Conservation (phyloP, 2,888 invertebrate species). For the Glyphotaelius pellucidus region DNA sequence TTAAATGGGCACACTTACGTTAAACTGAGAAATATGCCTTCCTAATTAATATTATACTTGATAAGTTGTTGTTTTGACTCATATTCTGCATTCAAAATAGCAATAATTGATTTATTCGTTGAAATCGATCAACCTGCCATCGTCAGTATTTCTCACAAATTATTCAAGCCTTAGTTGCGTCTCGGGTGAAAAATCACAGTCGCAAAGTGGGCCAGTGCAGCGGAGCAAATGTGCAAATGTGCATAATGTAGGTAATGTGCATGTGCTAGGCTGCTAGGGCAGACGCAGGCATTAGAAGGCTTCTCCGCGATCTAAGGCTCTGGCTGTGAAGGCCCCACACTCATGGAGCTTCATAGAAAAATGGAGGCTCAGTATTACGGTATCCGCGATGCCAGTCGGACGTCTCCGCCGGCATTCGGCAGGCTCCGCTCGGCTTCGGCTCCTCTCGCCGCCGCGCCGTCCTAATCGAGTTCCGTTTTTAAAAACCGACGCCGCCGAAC, state of each 20-base stretch:
- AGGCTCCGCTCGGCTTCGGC: conserved; percentile 47
- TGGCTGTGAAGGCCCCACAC: conserved; percentile 48
- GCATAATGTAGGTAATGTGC: not conserved
- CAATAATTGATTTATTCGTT: not conserved
- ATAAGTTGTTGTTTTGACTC: not conserved
- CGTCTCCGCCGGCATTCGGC: conserved; percentile 59
- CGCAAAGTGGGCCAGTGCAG: conserved; percentile 13
- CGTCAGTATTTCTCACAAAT: not conserved
- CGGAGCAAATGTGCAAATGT: conserved; percentile 12
- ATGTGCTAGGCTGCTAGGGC: not conserved
- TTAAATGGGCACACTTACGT: no score
- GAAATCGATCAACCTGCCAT: not conserved
- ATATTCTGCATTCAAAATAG: not conserved
- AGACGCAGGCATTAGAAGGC: conserved; percentile 42
- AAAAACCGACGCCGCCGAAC: conserved; percentile 43
- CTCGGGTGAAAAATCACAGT: conserved; percentile 7
- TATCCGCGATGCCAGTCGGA: conserved; percentile 65
- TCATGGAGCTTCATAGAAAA: conserved; percentile 57
- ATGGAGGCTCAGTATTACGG: conserved; percentile 64
- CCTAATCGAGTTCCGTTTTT: conserved; percentile 46
- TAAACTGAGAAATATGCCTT: no score
- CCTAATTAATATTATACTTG: no score
- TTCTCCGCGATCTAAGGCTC: conserved; percentile 42
- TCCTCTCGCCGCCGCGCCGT: conserved; percentile 50
- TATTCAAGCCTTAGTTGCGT: conserved; percentile 4